phyloP scores from a whole-genome alignment of 2,888 invertebrate species.

The Nomada hirtipes region DNA sequence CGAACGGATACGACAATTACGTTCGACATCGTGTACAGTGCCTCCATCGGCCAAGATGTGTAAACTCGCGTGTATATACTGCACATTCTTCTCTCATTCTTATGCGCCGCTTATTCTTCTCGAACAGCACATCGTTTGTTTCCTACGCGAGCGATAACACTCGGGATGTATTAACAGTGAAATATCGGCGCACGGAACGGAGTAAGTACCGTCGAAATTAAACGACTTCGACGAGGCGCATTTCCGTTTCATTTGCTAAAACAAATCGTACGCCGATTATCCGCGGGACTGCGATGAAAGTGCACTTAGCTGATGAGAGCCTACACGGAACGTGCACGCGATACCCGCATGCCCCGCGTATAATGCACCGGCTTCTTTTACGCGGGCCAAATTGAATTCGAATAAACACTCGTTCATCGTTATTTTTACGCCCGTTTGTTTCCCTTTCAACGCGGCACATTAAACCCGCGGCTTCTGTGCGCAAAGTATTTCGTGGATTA shows the following conservation, averaged over 20 bases:
- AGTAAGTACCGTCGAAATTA: conserved; percentile 58
- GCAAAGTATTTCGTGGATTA: not conserved
- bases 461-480: not conserved
- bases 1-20: conserved; percentile 2
- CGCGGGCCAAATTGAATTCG: conserved; percentile 70
- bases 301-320: conserved; percentile 83
- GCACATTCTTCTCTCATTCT: not conserved
- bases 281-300: conserved; percentile 66
- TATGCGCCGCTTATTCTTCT: not conserved
- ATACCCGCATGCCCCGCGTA: conserved; percentile 70
- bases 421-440: conserved; percentile 11
- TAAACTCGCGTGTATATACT: not conserved
- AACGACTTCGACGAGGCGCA: conserved; percentile 72
- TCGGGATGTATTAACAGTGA: conserved; percentile 2
- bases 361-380: conserved; percentile 62
- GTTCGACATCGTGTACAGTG: conserved; percentile 14
- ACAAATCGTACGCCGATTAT: conserved; percentile 80
- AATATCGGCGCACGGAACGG: conserved; percentile 20
- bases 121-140: not conserved
- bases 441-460: not conserved
- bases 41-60: not conserved
- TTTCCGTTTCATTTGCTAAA: conserved; percentile 81
- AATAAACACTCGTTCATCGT: conserved; percentile 64
- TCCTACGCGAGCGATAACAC: not conserved
- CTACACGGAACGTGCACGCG: conserved; percentile 73